Evolutionary conservation across 2,113 vertebrate genomes (phyloP), one percentile per base, ranked within the genome.

Genomic region (Pavo muticus): DNA sequence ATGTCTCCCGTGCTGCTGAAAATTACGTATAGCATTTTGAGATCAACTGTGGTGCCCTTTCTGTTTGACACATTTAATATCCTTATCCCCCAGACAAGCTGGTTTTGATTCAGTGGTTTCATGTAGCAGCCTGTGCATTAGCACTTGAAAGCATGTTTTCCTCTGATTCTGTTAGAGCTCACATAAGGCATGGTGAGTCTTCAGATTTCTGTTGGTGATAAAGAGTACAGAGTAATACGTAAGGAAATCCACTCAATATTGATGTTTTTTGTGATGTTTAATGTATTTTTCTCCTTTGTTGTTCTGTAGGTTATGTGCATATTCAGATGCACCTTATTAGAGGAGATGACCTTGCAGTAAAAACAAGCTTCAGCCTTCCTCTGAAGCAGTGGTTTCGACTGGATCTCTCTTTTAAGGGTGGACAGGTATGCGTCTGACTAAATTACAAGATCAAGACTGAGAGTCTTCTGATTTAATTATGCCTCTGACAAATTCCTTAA

Each of bases 311-410:
- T 65, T 89, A 97, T 75, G 80, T 99, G 90, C 97, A 99, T 90
- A 97, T 99, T 97, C 99, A 99, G 90, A 97, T 98, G 96, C 98
- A 97, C 30, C 89, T 99, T 54, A 90, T 97, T 90, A 97, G 95
- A 47, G 98, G 98, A 96, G 96, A 97, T 90, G 98, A 98, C 84
- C 88, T 98, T 83, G 99, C 99, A 24, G 98, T 99, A 59, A 97
- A 95, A 92, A 97, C 97, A 4, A 95, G 97, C 24, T 97, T 97
- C 32, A 93, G 69, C 63, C 71, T 99, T 87, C 98, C 98, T 71
- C 96, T 99, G 87, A 95, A 96, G 94, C 98, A 98, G 56, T 99
- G 99, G 99, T 98, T 98, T 88, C 97, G 98, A 54, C 96, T 99
- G 75, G 98, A 99, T 95, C 87, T 98, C 79, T 98, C 97, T 64